Evolutionary conservation across 2,888 invertebrate genomes (phyloP).

Genomic region (Noctua fimbriata): DNA sequence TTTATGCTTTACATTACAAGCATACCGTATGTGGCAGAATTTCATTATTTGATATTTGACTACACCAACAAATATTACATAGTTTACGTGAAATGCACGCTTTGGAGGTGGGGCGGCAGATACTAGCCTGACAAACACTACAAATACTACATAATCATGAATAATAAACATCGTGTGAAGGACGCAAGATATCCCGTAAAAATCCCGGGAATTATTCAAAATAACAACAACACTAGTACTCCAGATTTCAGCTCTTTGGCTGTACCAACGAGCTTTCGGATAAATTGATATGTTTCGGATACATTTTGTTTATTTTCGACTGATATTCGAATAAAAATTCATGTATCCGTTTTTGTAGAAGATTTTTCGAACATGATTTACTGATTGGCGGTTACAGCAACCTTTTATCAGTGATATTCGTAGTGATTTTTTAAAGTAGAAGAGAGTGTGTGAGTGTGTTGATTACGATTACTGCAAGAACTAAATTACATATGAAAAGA

Average conservation of each 20-base stretch:
- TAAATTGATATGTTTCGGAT: constrained; percentile 60
- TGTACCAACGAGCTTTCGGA: constrained; percentile 53
- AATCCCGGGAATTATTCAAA: constrained; percentile 11
- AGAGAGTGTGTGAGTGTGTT: not conserved
- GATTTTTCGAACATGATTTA: not conserved
- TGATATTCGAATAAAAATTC: constrained; percentile 40
- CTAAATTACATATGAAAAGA: no score
- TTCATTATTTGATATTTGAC: not conserved
- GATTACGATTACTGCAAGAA: not conserved
- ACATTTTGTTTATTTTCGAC: constrained; percentile 50
- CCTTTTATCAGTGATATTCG: not conserved
- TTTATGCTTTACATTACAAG: no score
- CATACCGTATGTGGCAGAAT: not conserved
- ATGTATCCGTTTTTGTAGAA: not conserved
- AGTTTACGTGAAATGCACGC: not conserved
- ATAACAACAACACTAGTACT: constrained; percentile 53
- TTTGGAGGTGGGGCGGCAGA: not conserved
- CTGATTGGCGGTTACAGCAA: not conserved
- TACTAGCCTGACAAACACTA: not conserved
- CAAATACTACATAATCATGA: not conserved
- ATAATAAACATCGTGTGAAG: not conserved
- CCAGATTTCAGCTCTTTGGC: constrained; percentile 54
- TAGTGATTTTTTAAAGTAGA: not conserved
- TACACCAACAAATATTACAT: not conserved
- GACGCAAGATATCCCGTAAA: not conserved